Base-by-base conservation (phyloP, 1,140 invertebrate species). In the Triops cancriformis region DNA sequence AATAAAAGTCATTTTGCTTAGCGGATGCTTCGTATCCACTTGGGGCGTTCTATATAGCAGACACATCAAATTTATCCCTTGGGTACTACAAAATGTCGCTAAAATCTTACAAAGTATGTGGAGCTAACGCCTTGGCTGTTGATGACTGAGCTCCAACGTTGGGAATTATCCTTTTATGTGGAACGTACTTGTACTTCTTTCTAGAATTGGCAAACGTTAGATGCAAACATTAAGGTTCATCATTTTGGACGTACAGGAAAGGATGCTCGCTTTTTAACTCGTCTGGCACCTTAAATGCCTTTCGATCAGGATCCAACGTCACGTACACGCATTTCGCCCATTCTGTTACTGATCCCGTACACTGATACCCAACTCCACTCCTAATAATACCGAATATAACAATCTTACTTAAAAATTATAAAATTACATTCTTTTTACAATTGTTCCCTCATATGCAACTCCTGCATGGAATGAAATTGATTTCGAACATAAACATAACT, bases 321-420 rank as follows among this genome's bases (percentile, higher is more conserved):
- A 90, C 82, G 80, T 91, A 90, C 72, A 88, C 86, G 84, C 97
- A 99, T 84, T 93, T 94, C 0, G 93, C 91, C 94, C 95, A 99
- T 84, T 97, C 96, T 27, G 90, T 92, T 42, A 96, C 81, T 84
- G 92, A 86, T 72, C 96, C 97, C 80, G 84, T 86, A 82, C 95
- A 97, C 79, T 88, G 85, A 82, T 97, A 97, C 0, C 92, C 92
- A 80, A 85, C 73, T 26, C 90, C 89, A 81, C 90, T 91, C 77
- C 89, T 88, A 79, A 92, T 75, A 87, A n/a, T 82, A 18, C 37
- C 77, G 77, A 45, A 51, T 45, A 77, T 80, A 79, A 76, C 12
- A 77, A 45, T 12, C 11, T 45, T 45, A 45, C n/a, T n/a, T n/a
- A n/a, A n/a, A n/a, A n/a, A n/a, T n/a, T n/a, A n/a, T n/a, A n/a